A percentile compares a stretch with the other conserved stretches of the same genome.
These are phyloP conservation scores for Muscicapa adusta DNA, from an alignment of 2,113 vertebrate genomes.

Conservation along the genomic window DNA sequence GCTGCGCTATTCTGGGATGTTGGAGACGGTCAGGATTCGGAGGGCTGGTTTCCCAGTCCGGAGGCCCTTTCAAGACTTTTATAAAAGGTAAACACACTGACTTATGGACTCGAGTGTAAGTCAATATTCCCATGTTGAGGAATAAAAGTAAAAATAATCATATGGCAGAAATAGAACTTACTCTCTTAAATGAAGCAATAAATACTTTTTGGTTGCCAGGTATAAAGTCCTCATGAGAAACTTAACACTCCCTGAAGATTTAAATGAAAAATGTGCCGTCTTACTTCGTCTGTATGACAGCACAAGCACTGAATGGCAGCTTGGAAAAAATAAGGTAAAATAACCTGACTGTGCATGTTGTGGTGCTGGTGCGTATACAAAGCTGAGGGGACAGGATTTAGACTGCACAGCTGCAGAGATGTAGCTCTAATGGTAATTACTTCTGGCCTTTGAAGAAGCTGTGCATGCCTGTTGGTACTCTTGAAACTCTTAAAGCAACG, in stretches of 20 bases:
- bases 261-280: conserved; percentile 77
- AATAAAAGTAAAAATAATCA: background rate
- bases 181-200: background rate
- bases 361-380: background rate
- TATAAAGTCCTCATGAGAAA: conserved; percentile 89
- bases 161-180: background rate
- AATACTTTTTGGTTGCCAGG: conserved; percentile 44
- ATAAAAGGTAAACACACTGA: conserved; percentile 77
- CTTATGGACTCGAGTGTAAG: background rate
- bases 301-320: conserved; percentile 86
- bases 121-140: background rate
- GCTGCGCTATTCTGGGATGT: conserved; percentile 94
- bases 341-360: background rate
- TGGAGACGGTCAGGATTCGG: conserved; percentile 94
- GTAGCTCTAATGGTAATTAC: background rate
- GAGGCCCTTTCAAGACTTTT: conserved; percentile 90
- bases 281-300: conserved; percentile 84
- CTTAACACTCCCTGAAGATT: conserved; percentile 73
- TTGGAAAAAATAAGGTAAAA: conserved; percentile 92
- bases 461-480: fast-evolving
- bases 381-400: background rate
- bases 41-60: conserved; percentile 89
- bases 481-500: background rate
- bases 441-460: background rate
- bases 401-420: background rate